These are phyloP conservation scores for Apamea epomidion DNA, from an alignment of 2,888 invertebrate genomes.

Conservation along the genomic window DNA sequence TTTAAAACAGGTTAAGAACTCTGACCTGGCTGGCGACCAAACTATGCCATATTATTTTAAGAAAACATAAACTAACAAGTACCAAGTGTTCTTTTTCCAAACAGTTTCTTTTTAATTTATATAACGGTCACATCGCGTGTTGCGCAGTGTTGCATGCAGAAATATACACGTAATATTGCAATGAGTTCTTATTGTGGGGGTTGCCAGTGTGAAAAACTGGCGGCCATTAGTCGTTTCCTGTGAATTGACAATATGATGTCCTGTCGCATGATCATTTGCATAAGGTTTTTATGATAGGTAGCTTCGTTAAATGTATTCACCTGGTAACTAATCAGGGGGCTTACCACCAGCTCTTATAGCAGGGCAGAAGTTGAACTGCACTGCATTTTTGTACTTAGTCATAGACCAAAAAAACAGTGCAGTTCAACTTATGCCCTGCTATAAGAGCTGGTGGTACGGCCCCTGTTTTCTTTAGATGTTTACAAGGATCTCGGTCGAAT, in stretches of 20 bases:
- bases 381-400: no score
- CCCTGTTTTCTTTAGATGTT: no score
- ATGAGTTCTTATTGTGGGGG: slow-evolving; percentile 48
- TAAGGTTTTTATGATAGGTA: slow-evolving; percentile 15
- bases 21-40: slow-evolving; percentile 53
- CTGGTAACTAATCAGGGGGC: not conserved
- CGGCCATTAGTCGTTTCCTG: slow-evolving; percentile 63
- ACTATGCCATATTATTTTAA: slow-evolving; percentile 17
- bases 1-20: slow-evolving; percentile 48
- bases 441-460: no score
- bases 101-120: slow-evolving; percentile 35
- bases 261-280: slow-evolving; percentile 36
- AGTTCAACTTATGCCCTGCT: no score
- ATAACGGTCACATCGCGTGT: slow-evolving; percentile 57
- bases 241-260: slow-evolving; percentile 36
- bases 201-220: slow-evolving; percentile 57
- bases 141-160: slow-evolving; percentile 51
- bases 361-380: no score
- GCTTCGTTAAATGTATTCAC: slow-evolving; percentile 8
- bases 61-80: slow-evolving; percentile 26
- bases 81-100: slow-evolving; percentile 9
- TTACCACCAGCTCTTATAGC: no score
- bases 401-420: no score
- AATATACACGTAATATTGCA: slow-evolving; percentile 53
- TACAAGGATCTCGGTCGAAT: no score